Evolutionary conservation across 2,113 vertebrate species (phyloP).

Genomic region (Plecotus auritus): DNA sequence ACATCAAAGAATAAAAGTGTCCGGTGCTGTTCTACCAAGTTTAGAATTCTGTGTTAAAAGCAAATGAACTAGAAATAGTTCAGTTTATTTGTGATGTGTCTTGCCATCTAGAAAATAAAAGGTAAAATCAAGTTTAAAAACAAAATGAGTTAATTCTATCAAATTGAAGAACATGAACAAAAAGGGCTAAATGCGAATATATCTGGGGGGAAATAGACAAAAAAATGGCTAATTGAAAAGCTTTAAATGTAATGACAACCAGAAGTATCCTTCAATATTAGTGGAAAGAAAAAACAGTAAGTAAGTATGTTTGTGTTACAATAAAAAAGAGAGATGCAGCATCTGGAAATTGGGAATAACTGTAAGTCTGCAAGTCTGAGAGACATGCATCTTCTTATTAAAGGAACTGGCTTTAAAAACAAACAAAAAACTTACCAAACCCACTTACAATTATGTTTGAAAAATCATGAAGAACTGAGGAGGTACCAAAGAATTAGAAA

Average conservation of each 20-base stretch:
- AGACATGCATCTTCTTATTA: slow-evolving; percentile 17
- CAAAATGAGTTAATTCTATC: slow-evolving; percentile 21
- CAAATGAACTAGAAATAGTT: not conserved
- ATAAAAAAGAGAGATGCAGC: not conserved
- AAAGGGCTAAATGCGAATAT: not conserved
- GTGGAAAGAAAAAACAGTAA: not conserved
- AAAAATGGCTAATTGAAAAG: not conserved
- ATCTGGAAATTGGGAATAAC: slow-evolving; percentile 1
- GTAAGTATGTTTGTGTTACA: not conserved
- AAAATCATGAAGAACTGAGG: slow-evolving; percentile 48
- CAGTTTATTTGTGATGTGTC: not conserved
- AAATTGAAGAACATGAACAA: not conserved
- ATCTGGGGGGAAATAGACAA: not conserved
- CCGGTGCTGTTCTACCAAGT: not conserved
- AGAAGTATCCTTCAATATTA: slow-evolving; percentile 12
- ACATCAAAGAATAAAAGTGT: not conserved
- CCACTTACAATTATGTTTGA: slow-evolving; percentile 27
- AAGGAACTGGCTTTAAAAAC: slow-evolving; percentile 29
- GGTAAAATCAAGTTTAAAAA: not conserved
- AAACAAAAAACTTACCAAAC: slow-evolving; percentile 38
- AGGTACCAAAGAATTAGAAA: slow-evolving; percentile 13
- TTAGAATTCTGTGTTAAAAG: not conserved
- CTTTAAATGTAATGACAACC: not conserved
- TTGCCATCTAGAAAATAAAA: not conserved
- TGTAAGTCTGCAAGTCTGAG: slow-evolving; percentile 5